Evolutionary conservation across 53 echinoderm and acorn worm species (phyloP).

Genomic region (Hippasteria phrygiana): DNA sequence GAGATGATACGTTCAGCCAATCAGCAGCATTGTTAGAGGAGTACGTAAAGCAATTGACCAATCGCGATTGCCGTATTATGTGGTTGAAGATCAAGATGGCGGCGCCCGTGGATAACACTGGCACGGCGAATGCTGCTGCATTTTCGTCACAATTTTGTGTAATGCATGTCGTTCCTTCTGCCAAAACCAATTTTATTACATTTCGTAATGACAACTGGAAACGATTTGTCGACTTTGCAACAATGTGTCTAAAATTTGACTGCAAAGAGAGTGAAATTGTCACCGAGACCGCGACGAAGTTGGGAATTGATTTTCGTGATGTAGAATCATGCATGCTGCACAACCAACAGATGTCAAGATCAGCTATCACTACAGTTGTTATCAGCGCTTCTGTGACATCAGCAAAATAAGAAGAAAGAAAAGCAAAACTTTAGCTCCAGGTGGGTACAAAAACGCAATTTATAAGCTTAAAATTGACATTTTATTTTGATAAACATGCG

Average conservation of each 20-base stretch:
- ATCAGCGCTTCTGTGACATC: constrained; percentile 32
- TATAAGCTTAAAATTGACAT: not conserved
- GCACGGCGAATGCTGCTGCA: not conserved
- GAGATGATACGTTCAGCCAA: constrained; percentile 1
- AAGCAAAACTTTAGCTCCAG: not conserved
- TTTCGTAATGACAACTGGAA: constrained; percentile 20
- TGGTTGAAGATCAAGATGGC: constrained; percentile 14
- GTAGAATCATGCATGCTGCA: constrained; percentile 19
- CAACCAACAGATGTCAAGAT: constrained; percentile 5
- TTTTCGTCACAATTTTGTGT: constrained; percentile 11
- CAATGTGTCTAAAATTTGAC: constrained; percentile 11
- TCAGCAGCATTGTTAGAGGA: not conserved
- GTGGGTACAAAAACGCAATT: not conserved
- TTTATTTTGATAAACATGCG: too few relatives aligned
- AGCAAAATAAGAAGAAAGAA: constrained; percentile 26
- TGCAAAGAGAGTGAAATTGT: constrained; percentile 26
- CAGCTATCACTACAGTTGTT: constrained; percentile 16
- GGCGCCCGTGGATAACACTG: constrained; percentile 7
- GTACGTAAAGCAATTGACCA: not conserved
- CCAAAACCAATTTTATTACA: not conserved
- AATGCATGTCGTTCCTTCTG: constrained; percentile 11
- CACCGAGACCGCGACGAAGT: constrained; percentile 30
- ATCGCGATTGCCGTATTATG: not conserved
- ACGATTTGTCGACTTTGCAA: constrained; percentile 20
- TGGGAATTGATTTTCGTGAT: constrained; percentile 31